Conservation (phyloP, 2,797 vertebrate genomes). For the Gymnothorax javanicus region DNA sequence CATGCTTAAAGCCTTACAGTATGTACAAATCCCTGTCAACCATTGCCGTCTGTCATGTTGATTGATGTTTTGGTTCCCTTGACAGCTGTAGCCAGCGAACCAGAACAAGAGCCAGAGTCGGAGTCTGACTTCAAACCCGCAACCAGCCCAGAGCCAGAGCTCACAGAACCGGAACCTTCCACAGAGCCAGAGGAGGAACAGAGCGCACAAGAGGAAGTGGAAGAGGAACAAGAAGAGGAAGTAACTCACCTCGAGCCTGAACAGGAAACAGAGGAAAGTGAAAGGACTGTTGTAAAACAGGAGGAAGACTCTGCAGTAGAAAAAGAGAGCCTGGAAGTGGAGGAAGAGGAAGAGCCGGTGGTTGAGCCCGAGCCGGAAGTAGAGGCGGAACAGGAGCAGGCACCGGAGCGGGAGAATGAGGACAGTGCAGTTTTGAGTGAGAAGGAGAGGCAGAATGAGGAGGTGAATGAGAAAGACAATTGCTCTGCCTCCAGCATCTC, state of each 20-base stretch:
- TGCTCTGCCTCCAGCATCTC: constrained; percentile 98
- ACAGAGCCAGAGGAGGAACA: constrained; percentile 37
- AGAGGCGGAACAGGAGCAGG: constrained; percentile 73
- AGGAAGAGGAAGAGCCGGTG: constrained; percentile 54
- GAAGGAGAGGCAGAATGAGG: constrained; percentile 96
- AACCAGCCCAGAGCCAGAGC: constrained; percentile 47
- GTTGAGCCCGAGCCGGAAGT: constrained; percentile 63
- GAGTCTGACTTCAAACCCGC: constrained; percentile 47
- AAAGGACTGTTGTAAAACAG: constrained; percentile 37
- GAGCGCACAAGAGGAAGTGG: constrained; percentile 28
- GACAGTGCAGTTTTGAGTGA: constrained; percentile 86
- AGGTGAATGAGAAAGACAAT: constrained; percentile 97
- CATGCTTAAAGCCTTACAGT: no score
- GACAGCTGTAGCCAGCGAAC: constrained; percentile 68
- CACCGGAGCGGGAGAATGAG: constrained; percentile 78
- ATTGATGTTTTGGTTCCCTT: constrained; percentile 38
- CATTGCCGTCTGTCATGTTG: constrained; percentile 11
- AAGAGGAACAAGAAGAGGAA: constrained; percentile 33
- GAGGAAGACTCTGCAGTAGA: constrained; percentile 38
- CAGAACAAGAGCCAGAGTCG: constrained; percentile 67
- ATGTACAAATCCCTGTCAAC: no score
- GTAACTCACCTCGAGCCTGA: neutral
- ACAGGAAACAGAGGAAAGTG: constrained; percentile 28
- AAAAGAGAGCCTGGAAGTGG: constrained; percentile 51
- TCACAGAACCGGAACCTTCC: constrained; percentile 29